phyloP scores from a whole-genome alignment of 53 echinoderm and acorn worm genomes.

The Hippasteria phrygiana region DNA sequence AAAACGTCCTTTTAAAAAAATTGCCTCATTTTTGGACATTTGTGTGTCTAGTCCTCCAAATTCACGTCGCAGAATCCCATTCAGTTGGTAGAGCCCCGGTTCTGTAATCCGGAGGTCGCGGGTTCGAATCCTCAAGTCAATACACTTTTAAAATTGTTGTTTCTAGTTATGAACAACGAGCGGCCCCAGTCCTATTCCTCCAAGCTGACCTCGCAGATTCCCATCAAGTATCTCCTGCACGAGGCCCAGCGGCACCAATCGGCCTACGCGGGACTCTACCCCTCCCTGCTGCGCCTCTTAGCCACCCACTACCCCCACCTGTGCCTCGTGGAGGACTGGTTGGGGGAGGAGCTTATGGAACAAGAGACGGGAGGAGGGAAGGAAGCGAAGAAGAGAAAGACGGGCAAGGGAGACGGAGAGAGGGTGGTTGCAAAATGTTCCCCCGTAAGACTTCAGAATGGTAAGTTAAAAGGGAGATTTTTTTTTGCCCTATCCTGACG shows the following conservation, averaged over 20 bases:
- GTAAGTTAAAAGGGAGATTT: too few species aligned
- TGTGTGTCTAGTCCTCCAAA: too few species aligned
- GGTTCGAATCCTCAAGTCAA: too few species aligned
- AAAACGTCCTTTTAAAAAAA: too few species aligned
- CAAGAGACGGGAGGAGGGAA: slow-evolving; percentile 40
- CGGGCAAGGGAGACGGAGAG: slow-evolving; percentile 12
- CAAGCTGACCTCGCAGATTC: slow-evolving; percentile 91
- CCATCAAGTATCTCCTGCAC: slow-evolving; percentile 95
- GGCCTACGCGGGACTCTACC: slow-evolving; percentile 86
- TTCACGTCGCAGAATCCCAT: too few species aligned
- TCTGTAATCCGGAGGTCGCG: too few species aligned
- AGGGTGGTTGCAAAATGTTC: slow-evolving; percentile 29
- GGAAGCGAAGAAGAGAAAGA: slow-evolving; percentile 9
- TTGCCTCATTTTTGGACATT: too few species aligned
- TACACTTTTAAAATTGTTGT: too few species aligned
- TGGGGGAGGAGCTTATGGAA: slow-evolving; percentile 86
- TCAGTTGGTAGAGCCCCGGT: too few species aligned
- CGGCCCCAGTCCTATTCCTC: slow-evolving; percentile 88
- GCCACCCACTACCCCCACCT: slow-evolving; percentile 99
- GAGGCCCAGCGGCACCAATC: slow-evolving; percentile 85
- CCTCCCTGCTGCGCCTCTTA: slow-evolving; percentile 85
- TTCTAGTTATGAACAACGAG: slow-evolving; percentile 81
- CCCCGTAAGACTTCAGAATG: slow-evolving; percentile 71
- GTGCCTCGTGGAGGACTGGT: slow-evolving; percentile 97
- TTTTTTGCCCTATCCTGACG: too few species aligned